Base-by-base conservation (phyloP, 2,797 vertebrate species). In the Cygnus olor region DNA sequence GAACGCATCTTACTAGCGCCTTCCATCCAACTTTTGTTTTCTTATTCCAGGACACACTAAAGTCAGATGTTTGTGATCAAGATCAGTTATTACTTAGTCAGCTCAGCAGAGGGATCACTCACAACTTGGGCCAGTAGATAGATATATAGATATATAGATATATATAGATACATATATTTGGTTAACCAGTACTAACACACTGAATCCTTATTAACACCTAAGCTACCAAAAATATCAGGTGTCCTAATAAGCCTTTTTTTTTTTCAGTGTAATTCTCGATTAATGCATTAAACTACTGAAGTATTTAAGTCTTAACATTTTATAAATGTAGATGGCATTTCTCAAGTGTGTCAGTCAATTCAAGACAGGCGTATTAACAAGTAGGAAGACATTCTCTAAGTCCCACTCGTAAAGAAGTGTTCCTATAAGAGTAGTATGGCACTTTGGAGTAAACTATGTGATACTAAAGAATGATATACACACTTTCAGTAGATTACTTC, bases 401-500 rank as follows among this genome's bases (percentile, higher is more conserved):
- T 80, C 79, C 12, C 30, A 56, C 38, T 87, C 69, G 65, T 47
- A 92, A 92, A 87, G 85, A 42, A 95, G 94, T 90, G 42, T n/a
- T 95, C 65, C 54, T 83, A 32, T 65, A 93, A 60, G 54, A 86
- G 56, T 30, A 90, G 72, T 12, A 58, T 1, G 1, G 91, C 69
- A 83, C 74, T 95, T 58, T 45, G 42, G 61, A 78, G 74, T 42
- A 78, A 93, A 94, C 57, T 94, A 89, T 69, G 72, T 60, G 56
- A 84, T 78, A 78, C 86, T 85, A 89, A 92, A 90, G 94, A 92
- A 86, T 85, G 76, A 96, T 95, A 90, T 72, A 95, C 83, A 80
- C 34, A 54, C 88, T 89, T 96, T 68, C 30, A 80, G 86, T 57
- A 87, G 84, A 96, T 94, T 96, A 96, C 93, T 94, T 97, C 94